phyloP scores from a whole-genome alignment of 1,140 invertebrate species.

The Cydia fagiglandana region DNA sequence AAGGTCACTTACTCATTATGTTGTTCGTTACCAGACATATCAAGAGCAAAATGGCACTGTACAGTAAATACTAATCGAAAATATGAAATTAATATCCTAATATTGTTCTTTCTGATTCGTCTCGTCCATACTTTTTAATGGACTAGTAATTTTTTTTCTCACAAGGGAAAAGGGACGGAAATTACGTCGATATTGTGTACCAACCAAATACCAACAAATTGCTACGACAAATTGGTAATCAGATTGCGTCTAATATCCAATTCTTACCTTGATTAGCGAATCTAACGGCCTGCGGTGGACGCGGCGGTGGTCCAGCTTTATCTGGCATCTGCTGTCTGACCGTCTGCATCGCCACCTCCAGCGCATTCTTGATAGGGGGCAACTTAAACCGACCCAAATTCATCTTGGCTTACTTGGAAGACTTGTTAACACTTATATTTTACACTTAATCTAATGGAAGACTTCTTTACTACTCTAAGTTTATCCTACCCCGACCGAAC shows the following conservation, averaged over 20 bases:
- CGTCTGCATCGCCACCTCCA: slow-evolving; percentile 90
- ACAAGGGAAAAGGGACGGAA: no score
- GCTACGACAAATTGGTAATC: no score
- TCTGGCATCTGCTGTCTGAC: slow-evolving; percentile 88
- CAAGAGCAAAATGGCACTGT: no score
- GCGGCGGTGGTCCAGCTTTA: slow-evolving; percentile 79
- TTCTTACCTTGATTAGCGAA: slow-evolving; percentile 81
- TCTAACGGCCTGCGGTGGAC: slow-evolving; percentile 81
- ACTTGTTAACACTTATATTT: slow-evolving; percentile 15
- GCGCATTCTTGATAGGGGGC: slow-evolving; percentile 85
- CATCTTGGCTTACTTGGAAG: slow-evolving; percentile 51
- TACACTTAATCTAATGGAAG: slow-evolving; percentile 45
- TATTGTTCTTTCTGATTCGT: no score
- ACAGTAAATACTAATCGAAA: no score
- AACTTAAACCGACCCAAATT: slow-evolving; percentile 81
- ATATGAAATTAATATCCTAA: no score
- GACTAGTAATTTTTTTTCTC: no score
- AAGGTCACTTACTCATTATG: no score
- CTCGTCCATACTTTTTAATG: no score
- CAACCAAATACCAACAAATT: no score
- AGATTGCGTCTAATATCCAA: neutral
- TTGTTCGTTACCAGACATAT: no score
- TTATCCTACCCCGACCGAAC: slow-evolving; percentile 38
- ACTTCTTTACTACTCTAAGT: neutral
- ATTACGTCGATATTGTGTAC: no score